Percentiles rank a stretch among this genome's conserved stretches.
Conservation (phyloP, 2,797 vertebrate genomes). For the Muscicapa striata region DNA sequence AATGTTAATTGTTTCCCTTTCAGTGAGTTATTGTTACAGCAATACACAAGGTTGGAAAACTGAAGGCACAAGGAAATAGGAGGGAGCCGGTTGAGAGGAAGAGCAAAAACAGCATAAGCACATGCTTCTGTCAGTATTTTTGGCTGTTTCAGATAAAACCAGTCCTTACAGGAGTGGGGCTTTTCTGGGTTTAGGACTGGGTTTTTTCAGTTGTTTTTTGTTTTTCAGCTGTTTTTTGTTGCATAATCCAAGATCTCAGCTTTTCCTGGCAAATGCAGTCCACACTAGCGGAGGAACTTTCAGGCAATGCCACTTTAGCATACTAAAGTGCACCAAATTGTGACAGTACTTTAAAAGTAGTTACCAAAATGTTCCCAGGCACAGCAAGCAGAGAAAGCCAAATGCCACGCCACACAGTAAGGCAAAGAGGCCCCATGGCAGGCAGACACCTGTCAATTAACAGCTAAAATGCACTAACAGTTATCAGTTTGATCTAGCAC, state of each 20-base stretch:
- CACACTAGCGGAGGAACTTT: background rate
- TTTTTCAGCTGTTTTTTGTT: background rate
- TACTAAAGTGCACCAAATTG: background rate
- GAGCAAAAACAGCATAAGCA: background rate
- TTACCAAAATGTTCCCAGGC: background rate
- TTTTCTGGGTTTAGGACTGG: background rate
- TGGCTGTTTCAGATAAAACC: background rate
- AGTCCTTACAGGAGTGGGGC: background rate
- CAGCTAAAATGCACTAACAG: background rate
- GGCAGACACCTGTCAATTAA: background rate
- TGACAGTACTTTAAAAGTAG: background rate
- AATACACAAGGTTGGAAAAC: background rate
- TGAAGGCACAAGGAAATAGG: background rate
- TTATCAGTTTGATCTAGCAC: background rate
- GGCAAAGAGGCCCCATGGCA: background rate
- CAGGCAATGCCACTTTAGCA: background rate
- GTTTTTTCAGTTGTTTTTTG: accelerated
- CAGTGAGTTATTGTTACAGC: background rate
- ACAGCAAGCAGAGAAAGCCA: background rate
- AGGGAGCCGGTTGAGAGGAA: background rate
- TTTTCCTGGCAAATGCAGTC: background rate
- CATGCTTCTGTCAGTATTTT: background rate
- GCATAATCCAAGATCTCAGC: background rate
- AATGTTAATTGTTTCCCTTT: background rate
- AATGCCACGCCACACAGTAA: background rate